Base-by-base conservation (phyloP, 2,113 vertebrate genomes). In the Acinonyx jubatus region DNA sequence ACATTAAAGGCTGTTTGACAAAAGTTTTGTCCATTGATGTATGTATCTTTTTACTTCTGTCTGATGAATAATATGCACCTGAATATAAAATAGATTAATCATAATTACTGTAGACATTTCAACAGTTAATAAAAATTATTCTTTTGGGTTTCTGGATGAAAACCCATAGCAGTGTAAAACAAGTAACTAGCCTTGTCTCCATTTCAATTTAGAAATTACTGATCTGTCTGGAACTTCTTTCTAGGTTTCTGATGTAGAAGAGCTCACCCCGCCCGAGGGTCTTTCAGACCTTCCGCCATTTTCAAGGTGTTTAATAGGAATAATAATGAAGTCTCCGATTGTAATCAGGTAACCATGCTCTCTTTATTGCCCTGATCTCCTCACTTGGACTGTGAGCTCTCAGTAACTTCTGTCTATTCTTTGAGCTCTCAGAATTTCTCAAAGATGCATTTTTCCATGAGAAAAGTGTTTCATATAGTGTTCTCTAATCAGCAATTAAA, bases 251-350 rank as follows among this genome's bases (percentile, higher is more conserved):
- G 97, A 98, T 97, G 92, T 96, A 48, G 98, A 99, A 96, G 99
- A 99, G 15, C 84, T 99, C 36, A 89, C 91, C 29, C 65, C 98
- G 7, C 99, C 99, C 5, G 98, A 99, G 96, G 96, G 98, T 3
- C 29, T 99, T 74, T 98, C 99, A 36, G 99, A 99, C 66, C 99
- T 99, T 96, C 99, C 99, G 6, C 99, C 99, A 25, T 99, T 99
- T 93, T 99, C 99, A 95, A 98, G 98, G 89, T 92, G 98, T 93
- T 98, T 99, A 61, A 98, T 99, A 82, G 96, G 98, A 19, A 87
- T 99, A 96, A 97, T 99, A 88, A 97, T 99, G 33, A 99, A 99
- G 86, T 99, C 99, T 4, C 96, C 98, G 0, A 92, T 97, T 55
- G 93, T 99, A 33, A 98, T 99, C 97, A 99, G 99, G 99, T 99